Evolutionary conservation across 2,113 vertebrate species (phyloP), one percentile per base, ranked within the genome.

Genomic region (Phalacrocorax aristotelis): DNA sequence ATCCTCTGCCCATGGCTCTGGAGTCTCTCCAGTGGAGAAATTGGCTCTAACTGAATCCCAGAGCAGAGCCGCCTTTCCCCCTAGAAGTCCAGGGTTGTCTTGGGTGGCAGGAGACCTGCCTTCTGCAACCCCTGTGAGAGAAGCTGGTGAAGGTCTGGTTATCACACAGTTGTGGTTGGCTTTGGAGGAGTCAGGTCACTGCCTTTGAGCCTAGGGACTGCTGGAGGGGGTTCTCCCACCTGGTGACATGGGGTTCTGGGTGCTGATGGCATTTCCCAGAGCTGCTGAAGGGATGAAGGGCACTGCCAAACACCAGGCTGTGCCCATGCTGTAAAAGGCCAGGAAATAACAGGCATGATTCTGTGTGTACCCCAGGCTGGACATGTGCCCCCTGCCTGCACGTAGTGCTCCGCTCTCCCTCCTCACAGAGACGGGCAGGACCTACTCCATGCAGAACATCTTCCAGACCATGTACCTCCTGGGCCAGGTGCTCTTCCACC

Each of bases 391-490:
- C 58, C 57, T 34, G 44, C 75, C 94, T 0, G 1, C 2, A 21
- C 16, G 6, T 64, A 29, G 71, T 32, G 77, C 62, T 57, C 87
- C 46, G 0, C 30, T 93, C 13, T 93, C 97, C 44, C 44, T 81
- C 10, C 58, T 90, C 10, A 13, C 6, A 0, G 74, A 49, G 80
- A 48, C 74, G 4, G 94, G 93, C 87, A 97, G 97, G 92, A 97
- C 97, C 96, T 97, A 94, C 81, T 97, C 94, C 58, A 3, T 88
- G 80, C 92, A 93, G 92, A 97, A 96, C 77, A 65, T 97, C 93
- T 78, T 97, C 77, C 95, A 94, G 86, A 96, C 84, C 71, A 15
- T 96, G 80, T 97, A 9, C 55, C 83, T 92, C 44, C 93, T 97
- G 83, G 92, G 91, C 17, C 97, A 85, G 82, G 83, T 95, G 54